phyloP scores from a whole-genome alignment of 2,888 invertebrate genomes.

The Papilio elwesi region DNA sequence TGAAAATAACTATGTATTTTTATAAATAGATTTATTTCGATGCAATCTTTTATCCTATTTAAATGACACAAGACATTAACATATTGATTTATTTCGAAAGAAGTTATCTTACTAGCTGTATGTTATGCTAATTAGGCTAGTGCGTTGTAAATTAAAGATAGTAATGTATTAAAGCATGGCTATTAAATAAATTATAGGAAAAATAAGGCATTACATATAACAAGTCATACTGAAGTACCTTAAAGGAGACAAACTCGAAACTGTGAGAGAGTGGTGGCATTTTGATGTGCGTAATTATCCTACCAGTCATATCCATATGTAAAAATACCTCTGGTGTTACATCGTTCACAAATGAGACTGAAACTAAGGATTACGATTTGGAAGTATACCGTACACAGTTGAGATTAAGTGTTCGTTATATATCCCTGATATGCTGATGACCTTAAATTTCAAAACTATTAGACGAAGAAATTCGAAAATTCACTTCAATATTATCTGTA shows the following conservation, averaged over 20 bases:
- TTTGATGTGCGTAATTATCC: constrained; percentile 60
- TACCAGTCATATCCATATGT: constrained; percentile 61
- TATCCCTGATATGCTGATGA: too few species aligned
- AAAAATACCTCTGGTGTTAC: constrained; percentile 64
- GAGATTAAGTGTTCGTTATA: too few species aligned
- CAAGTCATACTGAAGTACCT: constrained; percentile 49
- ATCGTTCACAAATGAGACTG: constrained; percentile 45
- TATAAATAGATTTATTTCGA: background rate
- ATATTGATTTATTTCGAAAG: too few species aligned
- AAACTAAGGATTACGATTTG: constrained; percentile 24
- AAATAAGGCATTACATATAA: background rate
- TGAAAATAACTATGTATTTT: constrained; percentile 52
- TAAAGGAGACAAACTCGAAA: constrained; percentile 61
- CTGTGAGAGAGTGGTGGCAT: constrained; percentile 61
- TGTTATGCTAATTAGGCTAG: too few species aligned
- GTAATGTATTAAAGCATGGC: too few species aligned
- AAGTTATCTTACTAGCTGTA: too few species aligned
- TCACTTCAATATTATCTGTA: constrained; percentile 19
- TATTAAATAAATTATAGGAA: too few species aligned
- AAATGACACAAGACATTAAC: too few species aligned
- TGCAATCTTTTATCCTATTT: too few species aligned
- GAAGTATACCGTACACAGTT: background rate
- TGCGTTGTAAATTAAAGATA: too few species aligned
- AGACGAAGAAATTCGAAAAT: background rate
- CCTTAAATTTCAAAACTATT: too few species aligned